Base-by-base conservation (phyloP, 2,113 vertebrate species). In the Heterotilapia buettikoferi region DNA sequence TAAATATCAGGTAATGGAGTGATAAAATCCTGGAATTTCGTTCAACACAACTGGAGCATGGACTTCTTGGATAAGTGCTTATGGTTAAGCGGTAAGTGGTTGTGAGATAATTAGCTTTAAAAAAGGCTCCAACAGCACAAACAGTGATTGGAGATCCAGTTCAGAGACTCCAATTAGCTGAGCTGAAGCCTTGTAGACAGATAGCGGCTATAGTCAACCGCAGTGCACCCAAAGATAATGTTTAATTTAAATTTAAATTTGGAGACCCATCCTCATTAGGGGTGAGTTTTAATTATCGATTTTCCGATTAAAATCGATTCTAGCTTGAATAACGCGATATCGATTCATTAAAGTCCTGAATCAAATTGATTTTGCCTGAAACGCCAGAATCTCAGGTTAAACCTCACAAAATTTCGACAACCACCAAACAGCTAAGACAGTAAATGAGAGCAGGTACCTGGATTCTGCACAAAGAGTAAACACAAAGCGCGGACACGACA, bases 341-440 rank as follows among this genome's bases (percentile, higher is more conserved):
- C 52, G 3, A 52, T n/a, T 53, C 52, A 53, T 53, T 53, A 53
- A 53, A n/a, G 21, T 53, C 19, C 19, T 54, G n/a, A 54, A 21
- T 54, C n/a, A 54, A 54, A 54, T 2, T 54, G 21, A 54, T 54
- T 54, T 54, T 54, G 52, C 52, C 52, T 54, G 10, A 54, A 54
- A 54, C 10, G 2, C 29, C 29, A 54, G 52, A 54, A 54, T 54
- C 52, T 54, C 52, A 54, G 52, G 5, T 21, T 54, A 54, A 54
- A 54, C 0, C 52, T 54, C 52, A 54, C 10, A 54, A 54, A 54
- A 54, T 54, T 54, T 6, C 0, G 10, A 54, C 52, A 54, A 54
- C 52, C 5, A 54, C 52, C n/a, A 54, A 54, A 54, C 52, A 54
- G 52, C n/a, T 54, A 54, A 54, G 52, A 54, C 52, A 54, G n/a